A percentile compares a stretch with the other conserved stretches of the same genome.
Evolutionary conservation across 2,888 invertebrate genomes (phyloP).

Genomic region (Hedya salicella): DNA sequence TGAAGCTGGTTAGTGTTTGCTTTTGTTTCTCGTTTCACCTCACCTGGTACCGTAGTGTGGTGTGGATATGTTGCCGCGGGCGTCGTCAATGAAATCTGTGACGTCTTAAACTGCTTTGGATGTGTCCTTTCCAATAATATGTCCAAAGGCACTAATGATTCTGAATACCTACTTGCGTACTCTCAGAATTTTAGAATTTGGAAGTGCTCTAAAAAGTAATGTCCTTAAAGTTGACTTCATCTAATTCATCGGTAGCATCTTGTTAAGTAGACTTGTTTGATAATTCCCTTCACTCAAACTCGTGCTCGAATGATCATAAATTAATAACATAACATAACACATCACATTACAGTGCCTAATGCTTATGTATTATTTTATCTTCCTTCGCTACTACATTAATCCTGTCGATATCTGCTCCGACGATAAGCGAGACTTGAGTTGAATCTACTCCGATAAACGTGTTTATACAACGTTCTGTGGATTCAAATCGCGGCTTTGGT

Average conservation of each 20-base stretch:
- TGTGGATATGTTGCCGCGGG: slow-evolving; percentile 13
- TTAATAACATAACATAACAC: slow-evolving; percentile 2
- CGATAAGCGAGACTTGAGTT: slow-evolving; percentile 32
- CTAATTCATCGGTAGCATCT: neutral
- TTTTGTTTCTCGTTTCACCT: slow-evolving; percentile 53
- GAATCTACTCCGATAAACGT: slow-evolving; percentile 28
- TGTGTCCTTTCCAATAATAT: neutral
- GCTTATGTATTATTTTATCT: slow-evolving; percentile 34
- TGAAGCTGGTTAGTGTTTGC: slow-evolving; percentile 76
- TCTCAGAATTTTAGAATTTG: neutral
- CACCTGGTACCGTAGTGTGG: slow-evolving; percentile 20
- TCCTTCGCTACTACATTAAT: slow-evolving; percentile 22
- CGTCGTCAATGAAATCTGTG: neutral
- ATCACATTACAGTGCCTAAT: slow-evolving; percentile 8
- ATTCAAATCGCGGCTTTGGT: slow-evolving; percentile 12
- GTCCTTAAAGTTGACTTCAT: neutral
- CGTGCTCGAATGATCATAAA: neutral
- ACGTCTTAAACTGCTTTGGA: neutral
- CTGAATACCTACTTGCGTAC: neutral
- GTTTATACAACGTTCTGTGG: slow-evolving; percentile 20
- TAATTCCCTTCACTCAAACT: neutral
- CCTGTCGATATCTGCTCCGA: slow-evolving; percentile 18
- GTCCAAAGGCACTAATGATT: neutral
- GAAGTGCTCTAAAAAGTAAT: neutral
- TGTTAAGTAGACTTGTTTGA: neutral